phyloP scores from a whole-genome alignment of 2,888 invertebrate genomes.

The Ichneumoninae sp. region DNA sequence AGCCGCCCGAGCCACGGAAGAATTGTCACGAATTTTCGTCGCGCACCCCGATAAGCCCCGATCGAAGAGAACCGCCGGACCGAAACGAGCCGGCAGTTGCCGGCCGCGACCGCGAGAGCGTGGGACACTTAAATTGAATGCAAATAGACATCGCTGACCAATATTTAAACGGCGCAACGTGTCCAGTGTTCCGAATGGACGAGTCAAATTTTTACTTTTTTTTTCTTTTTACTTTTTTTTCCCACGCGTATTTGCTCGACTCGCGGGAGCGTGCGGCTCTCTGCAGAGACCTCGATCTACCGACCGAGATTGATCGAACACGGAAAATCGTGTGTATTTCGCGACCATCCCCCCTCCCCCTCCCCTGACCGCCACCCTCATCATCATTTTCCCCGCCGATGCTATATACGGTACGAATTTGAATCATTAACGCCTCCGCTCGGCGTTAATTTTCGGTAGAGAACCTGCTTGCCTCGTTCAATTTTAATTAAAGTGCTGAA shows the following conservation, averaged over 20 bases:
- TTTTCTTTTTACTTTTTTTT: slow-evolving; percentile 15
- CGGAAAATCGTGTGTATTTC: slow-evolving; percentile 64
- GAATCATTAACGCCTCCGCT: slow-evolving; percentile 64
- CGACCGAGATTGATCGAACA: slow-evolving; percentile 75
- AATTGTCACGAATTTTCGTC: slow-evolving; percentile 22
- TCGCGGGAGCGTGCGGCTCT: not conserved
- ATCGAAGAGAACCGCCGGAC: not conserved
- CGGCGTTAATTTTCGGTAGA: slow-evolving; percentile 70
- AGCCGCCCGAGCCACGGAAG: slow-evolving; percentile 6
- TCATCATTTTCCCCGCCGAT: slow-evolving; percentile 12
- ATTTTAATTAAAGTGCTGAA: slow-evolving; percentile 74
- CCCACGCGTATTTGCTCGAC: slow-evolving; percentile 56
- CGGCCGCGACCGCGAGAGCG: slow-evolving; percentile 2
- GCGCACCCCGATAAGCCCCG: slow-evolving; percentile 8
- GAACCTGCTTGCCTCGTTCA: slow-evolving; percentile 67
- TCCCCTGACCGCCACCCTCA: slow-evolving; percentile 8
- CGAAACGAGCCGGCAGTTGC: not conserved
- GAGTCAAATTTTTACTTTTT: slow-evolving; percentile 37
- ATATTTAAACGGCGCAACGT: slow-evolving; percentile 64
- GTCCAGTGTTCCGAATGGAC: slow-evolving; percentile 57
- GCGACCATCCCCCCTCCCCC: not conserved
- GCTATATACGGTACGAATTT: slow-evolving; percentile 61
- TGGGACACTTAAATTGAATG: slow-evolving; percentile 64
- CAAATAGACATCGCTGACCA: slow-evolving; percentile 65
- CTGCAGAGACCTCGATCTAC: slow-evolving; percentile 56